These are phyloP conservation scores for Malurus elegans DNA, from an alignment of 2,113 vertebrate species.

Conservation along the genomic window DNA sequence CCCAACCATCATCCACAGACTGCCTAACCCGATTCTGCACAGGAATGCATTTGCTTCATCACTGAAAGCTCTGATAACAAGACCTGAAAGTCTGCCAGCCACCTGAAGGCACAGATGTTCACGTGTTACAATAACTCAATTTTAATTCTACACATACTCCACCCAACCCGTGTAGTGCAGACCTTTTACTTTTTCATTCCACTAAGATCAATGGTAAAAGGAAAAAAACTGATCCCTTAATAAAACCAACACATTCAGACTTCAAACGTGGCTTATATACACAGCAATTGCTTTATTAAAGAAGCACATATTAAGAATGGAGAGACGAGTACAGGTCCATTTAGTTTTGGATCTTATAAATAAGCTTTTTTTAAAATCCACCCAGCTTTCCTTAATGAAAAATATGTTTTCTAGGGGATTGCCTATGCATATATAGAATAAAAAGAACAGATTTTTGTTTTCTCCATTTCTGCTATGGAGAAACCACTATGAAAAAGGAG, in stretches of 20 bases:
- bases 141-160: neutral
- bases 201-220: neutral
- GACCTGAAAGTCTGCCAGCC: neutral
- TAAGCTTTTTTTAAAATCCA: neutral
- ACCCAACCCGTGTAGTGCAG: neutral
- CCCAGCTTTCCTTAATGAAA: neutral
- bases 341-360: neutral
- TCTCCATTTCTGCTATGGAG: neutral
- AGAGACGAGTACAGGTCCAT: neutral
- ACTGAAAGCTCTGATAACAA: neutral
- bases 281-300: neutral
- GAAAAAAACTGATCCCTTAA: neutral
- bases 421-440: neutral
- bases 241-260: neutral
- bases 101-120: neutral
- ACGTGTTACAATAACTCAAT: neutral
- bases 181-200: neutral
- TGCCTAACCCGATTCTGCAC: neutral
- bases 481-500: neutral
- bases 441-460: neutral
- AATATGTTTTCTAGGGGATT: neutral
- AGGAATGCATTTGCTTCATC: neutral
- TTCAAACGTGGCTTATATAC: neutral
- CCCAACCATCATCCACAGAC: neutral
- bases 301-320: neutral